Evolutionary conservation across 2,113 vertebrate species (phyloP).

Genomic region (Centropus bengalensis): DNA sequence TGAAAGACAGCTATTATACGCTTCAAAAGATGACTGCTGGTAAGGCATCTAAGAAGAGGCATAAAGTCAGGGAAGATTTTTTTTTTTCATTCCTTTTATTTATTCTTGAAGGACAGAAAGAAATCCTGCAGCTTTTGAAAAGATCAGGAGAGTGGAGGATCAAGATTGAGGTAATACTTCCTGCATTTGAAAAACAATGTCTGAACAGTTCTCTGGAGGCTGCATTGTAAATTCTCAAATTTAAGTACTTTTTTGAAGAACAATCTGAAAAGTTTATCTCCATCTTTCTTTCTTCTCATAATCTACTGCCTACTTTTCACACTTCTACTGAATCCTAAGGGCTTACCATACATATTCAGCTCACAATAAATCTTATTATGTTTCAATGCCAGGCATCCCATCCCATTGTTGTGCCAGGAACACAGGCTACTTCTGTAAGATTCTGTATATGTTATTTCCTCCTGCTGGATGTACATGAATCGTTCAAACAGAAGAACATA

Average conservation of each 20-base stretch:
- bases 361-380: slow-evolving; percentile 45
- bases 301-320: slow-evolving; percentile 12
- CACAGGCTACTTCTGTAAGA: not conserved
- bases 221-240: slow-evolving; percentile 15
- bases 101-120: not conserved
- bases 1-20: not conserved
- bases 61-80: not conserved
- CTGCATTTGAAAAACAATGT: not conserved
- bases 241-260: slow-evolving; percentile 34
- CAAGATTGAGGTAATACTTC: not conserved
- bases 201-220: not conserved
- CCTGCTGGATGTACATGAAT: not conserved
- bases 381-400: not conserved
- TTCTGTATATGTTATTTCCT: not conserved
- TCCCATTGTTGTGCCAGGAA: not conserved
- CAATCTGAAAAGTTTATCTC: slow-evolving; percentile 37
- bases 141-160: not conserved
- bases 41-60: not conserved
- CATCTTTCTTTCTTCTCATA: slow-evolving; percentile 23
- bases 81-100: not conserved
- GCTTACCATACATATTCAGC: slow-evolving; percentile 1
- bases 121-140: slow-evolving; percentile 24
- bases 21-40: not conserved
- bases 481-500: slow-evolving; percentile 15
- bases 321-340: not conserved